Evolutionary conservation across 2,113 vertebrate species (phyloP).

Genomic region (Coreoperca whiteheadi): DNA sequence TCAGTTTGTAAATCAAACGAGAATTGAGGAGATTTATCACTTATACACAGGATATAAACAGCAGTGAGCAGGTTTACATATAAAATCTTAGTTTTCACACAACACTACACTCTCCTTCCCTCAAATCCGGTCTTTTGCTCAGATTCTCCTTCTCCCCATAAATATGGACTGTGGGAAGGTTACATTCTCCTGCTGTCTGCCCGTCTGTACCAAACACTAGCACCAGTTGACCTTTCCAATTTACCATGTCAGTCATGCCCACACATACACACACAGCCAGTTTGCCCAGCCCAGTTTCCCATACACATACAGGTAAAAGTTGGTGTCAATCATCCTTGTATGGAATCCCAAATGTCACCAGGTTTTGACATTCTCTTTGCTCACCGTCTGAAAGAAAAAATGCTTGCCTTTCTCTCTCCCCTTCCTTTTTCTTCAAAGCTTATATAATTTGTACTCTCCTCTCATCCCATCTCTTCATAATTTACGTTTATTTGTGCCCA

Average conservation of each 20-base stretch:
- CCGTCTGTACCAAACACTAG: slow-evolving; percentile 68
- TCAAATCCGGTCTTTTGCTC: not conserved
- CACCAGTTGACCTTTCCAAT: slow-evolving; percentile 80
- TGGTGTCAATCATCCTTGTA: slow-evolving; percentile 72
- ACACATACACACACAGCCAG: slow-evolving; percentile 1
- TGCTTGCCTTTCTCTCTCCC: not conserved
- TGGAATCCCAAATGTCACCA: slow-evolving; percentile 66
- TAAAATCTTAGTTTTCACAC: slow-evolving; percentile 1
- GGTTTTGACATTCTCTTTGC: slow-evolving; percentile 63
- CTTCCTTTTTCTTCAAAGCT: slow-evolving; percentile 6
- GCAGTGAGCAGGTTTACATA: slow-evolving; percentile 12
- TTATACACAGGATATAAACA: slow-evolving; percentile 40
- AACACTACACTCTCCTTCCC: not conserved
- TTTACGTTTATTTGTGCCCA: slow-evolving; percentile 13
- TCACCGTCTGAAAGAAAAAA: slow-evolving; percentile 34
- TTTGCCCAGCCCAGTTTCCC: slow-evolving; percentile 3
- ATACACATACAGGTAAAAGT: slow-evolving; percentile 48
- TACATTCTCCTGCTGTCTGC: slow-evolving; percentile 57
- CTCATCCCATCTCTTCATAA: not conserved
- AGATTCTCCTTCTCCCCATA: slow-evolving; percentile 10
- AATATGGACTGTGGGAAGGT: slow-evolving; percentile 55
- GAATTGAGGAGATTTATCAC: slow-evolving; percentile 16
- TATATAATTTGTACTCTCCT: slow-evolving; percentile 21
- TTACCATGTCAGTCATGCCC: slow-evolving; percentile 77
- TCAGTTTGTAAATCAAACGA: slow-evolving; percentile 47